These are phyloP conservation scores for Prionchulus punctatus DNA, from an alignment of 2,888 invertebrate genomes.

Conservation along the genomic window DNA sequence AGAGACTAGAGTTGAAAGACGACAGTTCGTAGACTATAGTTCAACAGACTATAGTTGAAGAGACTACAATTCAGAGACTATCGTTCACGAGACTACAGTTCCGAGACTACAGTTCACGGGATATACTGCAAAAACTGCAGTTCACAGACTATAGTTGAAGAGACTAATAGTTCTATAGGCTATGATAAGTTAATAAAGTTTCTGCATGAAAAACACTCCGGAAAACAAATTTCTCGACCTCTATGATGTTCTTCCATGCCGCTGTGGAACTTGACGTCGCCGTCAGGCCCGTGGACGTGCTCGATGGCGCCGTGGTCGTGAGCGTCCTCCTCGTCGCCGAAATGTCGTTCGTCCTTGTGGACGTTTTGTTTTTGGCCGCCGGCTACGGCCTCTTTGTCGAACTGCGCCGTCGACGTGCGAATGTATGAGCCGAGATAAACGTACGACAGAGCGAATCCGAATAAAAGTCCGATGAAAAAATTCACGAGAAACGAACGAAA, in stretches of 20 bases:
- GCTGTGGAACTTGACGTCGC: slow-evolving; percentile 25
- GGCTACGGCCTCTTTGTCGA: not conserved
- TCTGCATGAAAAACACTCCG: no score
- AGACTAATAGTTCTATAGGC: no score
- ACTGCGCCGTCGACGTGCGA: not conserved
- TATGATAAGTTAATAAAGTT: no score
- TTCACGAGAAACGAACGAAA: not conserved
- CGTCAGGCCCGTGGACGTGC: slow-evolving; percentile 23
- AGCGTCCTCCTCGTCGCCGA: slow-evolving; percentile 10
- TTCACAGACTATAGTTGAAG: no score
- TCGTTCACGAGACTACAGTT: no score
- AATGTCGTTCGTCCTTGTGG: slow-evolving; percentile 6
- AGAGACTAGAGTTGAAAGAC: no score
- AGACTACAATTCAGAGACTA: no score
- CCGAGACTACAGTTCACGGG: no score
- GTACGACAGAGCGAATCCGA: slow-evolving; percentile 10
- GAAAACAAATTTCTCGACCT: slow-evolving; percentile 7
- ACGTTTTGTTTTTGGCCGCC: not conserved
- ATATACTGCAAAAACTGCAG: no score
- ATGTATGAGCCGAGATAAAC: slow-evolving; percentile 7
- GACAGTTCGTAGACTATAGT: no score
- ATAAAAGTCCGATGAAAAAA: slow-evolving; percentile 3
- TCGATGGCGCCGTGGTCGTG: slow-evolving; percentile 16
- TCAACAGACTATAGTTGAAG: no score
- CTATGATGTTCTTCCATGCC: slow-evolving; percentile 6